A percentile compares a stretch with the other conserved stretches of the same genome.
These are phyloP conservation scores for Clarias platycephalus DNA, from an alignment of 2,797 vertebrate species.

Conservation along the genomic window DNA sequence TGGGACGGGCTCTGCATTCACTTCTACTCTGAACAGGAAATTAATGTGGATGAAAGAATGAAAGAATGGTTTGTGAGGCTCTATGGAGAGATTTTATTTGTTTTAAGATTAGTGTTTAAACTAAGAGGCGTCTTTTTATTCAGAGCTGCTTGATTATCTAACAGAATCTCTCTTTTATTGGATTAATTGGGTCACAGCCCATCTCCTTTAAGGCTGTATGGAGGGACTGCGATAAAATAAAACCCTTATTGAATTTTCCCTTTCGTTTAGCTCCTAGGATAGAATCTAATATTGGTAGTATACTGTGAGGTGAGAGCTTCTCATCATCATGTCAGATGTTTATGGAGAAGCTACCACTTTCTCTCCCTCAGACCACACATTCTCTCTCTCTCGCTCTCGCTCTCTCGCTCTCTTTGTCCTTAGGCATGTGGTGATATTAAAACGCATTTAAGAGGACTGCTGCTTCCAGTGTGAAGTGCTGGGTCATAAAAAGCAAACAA, in stretches of 20 bases:
- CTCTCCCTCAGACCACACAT: background rate
- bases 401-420: constrained; percentile 42
- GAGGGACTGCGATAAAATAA: background rate
- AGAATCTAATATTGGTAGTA: constrained; percentile 17
- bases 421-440: constrained; percentile 71
- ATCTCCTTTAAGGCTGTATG: background rate
- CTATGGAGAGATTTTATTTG: background rate
- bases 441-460: constrained; percentile 69
- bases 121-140: background rate
- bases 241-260: constrained; percentile 15
- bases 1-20: too few relatives aligned
- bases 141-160: background rate
- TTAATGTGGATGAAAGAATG: background rate
- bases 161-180: background rate
- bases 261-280: background rate
- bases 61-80: background rate
- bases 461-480: constrained; percentile 54
- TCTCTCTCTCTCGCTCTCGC: constrained; percentile 23
- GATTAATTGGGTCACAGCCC: constrained; percentile 6
- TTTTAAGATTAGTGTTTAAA: background rate
- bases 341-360: background rate
- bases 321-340: constrained; percentile 25
- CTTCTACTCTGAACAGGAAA: too few relatives aligned
- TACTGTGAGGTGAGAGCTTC: constrained; percentile 16
- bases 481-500: constrained; percentile 57